Evolutionary conservation across 2,888 invertebrate genomes (phyloP).

Genomic region (Hesperia comma): DNA sequence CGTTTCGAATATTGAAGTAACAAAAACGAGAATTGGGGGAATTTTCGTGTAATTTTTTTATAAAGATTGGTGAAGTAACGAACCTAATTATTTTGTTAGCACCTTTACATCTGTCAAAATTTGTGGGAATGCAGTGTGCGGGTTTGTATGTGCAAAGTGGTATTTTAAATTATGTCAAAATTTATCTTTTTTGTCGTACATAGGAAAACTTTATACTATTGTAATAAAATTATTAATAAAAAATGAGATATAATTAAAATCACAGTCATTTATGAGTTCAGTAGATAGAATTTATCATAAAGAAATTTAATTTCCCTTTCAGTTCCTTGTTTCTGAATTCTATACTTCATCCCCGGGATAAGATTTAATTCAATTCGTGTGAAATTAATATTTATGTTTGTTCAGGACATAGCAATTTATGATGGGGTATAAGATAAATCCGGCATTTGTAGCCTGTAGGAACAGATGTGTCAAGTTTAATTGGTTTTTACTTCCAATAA

Average conservation of each 20-base stretch:
- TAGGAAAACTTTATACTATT: too few species aligned
- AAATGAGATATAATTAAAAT: too few species aligned
- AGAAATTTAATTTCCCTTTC: neutral
- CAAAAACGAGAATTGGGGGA: conserved; percentile 19
- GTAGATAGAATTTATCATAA: neutral
- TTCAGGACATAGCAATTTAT: conserved; percentile 60
- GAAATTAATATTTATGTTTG: conserved; percentile 75
- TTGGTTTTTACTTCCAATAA: neutral
- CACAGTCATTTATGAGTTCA: too few species aligned
- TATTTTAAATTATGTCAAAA: too few species aligned
- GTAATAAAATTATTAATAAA: too few species aligned
- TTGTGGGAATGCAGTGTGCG: too few species aligned
- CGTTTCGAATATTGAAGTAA: conserved; percentile 22
- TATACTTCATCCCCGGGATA: conserved; percentile 43
- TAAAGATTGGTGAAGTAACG: too few species aligned
- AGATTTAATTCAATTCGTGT: conserved; percentile 52
- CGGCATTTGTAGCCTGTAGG: conserved; percentile 18
- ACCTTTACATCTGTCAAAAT: too few species aligned
- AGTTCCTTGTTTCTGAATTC: neutral
- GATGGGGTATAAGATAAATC: conserved; percentile 40
- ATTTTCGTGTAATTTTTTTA: neutral
- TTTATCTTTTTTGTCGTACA: too few species aligned
- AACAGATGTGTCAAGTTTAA: conserved; percentile 31
- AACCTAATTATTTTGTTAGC: too few species aligned
- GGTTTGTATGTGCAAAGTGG: too few species aligned